Conservation (phyloP, 2,888 invertebrate species). For the Dastarcus helophoroides region DNA sequence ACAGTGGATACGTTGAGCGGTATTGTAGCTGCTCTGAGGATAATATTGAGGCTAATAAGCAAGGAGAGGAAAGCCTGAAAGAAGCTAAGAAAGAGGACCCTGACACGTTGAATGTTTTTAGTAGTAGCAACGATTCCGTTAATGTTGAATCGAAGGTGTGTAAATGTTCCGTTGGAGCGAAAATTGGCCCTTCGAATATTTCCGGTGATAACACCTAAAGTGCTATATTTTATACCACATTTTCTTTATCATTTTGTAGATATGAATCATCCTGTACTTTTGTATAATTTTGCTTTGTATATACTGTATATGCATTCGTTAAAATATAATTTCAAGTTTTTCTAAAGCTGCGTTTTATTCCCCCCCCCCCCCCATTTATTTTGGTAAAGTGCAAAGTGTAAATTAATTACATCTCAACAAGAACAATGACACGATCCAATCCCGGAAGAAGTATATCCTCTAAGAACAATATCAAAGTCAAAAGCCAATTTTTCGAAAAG, state of each 20-base stretch:
- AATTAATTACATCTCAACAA: too few relatives aligned
- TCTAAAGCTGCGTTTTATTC: too few relatives aligned
- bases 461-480: too few relatives aligned
- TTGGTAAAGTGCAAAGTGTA: too few relatives aligned
- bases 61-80: constrained; percentile 17
- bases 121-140: too few relatives aligned
- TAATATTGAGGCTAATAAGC: constrained; percentile 17
- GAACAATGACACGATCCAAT: too few relatives aligned
- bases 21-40: constrained; percentile 22
- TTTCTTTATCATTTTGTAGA: background rate
- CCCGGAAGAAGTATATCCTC: too few relatives aligned
- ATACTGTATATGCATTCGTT: too few relatives aligned
- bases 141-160: too few relatives aligned
- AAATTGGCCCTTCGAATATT: background rate
- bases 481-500: too few relatives aligned
- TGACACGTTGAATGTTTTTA: background rate
- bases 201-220: constrained; percentile 1
- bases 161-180: background rate
- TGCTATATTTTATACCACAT: background rate
- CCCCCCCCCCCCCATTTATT: too few relatives aligned
- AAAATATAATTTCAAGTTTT: too few relatives aligned
- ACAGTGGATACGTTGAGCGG: constrained; percentile 10
- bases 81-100: constrained; percentile 10
- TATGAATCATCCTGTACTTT: background rate
- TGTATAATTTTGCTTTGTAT: background rate